Evolutionary conservation across 2,888 invertebrate species (phyloP), one percentile per base, ranked within the genome.

Genomic region (Tenthredo notha): DNA sequence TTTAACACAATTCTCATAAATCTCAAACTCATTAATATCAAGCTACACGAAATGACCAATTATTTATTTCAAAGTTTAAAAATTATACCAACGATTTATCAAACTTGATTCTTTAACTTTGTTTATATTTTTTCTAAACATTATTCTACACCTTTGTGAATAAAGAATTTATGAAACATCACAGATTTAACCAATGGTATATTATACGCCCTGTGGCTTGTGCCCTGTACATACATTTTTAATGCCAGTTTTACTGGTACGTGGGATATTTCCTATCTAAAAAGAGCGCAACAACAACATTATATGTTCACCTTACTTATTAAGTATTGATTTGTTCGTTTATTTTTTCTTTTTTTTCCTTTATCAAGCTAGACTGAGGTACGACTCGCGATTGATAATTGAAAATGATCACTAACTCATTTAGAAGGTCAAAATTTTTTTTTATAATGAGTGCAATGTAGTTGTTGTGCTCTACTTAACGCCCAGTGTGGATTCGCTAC

Each of bases 151-250:
- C 15, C 33, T 33, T 67, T n/a, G 15, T 12, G 15, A 12, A 18
- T 33, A 67, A 29, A 18, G 18, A 10, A 50, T 77, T 77, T 33
- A 54, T 77, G 18, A 54, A 54, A 33, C 12, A 61, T 80, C 21
- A 54, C 54, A 50, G 33, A 74, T 84, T 84, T 33, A 33, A 61
- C 86, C 74, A 67, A 85, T 87, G 84, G 75, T 87, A 87, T 84
- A 86, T 87, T 88, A 87, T 86, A 86, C 85, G 86, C 86, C 54
- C 85, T 37, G 74, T 82, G 84, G 86, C 86, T 85, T 86, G 85
- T 85, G 86, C 87, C 87, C 87, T 88, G 88, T 88, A 88, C 87
- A 88, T 87, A 86, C 85, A 87, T 86, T 58, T 25, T 33, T 85
- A 72, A 83, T 86, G 84, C 84, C 80, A 65, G 70, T 84, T 85